Percentiles rank a stretch among this genome's conserved stretches.
Conservation (phyloP, 2,113 vertebrate species). For the Atlantisia rogersi region DNA sequence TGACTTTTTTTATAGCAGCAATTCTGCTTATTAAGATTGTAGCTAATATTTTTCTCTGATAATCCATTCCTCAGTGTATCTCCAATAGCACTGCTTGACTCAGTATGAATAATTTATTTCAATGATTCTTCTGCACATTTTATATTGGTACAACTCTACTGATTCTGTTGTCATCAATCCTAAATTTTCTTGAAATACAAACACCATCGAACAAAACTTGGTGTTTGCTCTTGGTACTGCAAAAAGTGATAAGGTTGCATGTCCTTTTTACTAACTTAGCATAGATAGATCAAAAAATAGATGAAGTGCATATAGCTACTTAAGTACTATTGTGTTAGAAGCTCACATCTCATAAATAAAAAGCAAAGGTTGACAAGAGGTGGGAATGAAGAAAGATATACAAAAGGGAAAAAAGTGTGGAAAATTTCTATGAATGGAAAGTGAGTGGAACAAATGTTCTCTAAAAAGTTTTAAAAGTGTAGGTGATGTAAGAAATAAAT, state of each 20-base stretch:
- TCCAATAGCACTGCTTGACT: background rate
- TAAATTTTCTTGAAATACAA: background rate
- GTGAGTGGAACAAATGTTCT: background rate
- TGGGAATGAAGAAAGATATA: background rate
- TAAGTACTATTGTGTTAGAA: background rate
- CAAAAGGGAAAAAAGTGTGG: background rate
- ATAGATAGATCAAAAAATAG: background rate
- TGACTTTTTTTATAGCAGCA: background rate
- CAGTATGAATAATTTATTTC: background rate
- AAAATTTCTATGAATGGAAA: background rate
- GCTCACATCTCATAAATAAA: background rate
- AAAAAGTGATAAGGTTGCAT: background rate
- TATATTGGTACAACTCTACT: background rate
- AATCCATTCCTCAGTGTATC: background rate
- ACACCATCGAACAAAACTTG: background rate
- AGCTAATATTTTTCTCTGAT: background rate
- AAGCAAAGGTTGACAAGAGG: background rate
- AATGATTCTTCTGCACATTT: background rate
- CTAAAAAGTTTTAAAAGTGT: background rate
- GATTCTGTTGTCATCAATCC: background rate
- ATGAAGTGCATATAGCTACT: background rate
- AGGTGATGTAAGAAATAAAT: background rate
- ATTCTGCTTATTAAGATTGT: background rate
- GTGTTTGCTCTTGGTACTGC: background rate
- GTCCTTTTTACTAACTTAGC: background rate